Percentiles rank a stretch among this genome's conserved stretches.
Evolutionary conservation across 2,113 vertebrate genomes (phyloP).

Genomic region (Ammospiza nelsoni): DNA sequence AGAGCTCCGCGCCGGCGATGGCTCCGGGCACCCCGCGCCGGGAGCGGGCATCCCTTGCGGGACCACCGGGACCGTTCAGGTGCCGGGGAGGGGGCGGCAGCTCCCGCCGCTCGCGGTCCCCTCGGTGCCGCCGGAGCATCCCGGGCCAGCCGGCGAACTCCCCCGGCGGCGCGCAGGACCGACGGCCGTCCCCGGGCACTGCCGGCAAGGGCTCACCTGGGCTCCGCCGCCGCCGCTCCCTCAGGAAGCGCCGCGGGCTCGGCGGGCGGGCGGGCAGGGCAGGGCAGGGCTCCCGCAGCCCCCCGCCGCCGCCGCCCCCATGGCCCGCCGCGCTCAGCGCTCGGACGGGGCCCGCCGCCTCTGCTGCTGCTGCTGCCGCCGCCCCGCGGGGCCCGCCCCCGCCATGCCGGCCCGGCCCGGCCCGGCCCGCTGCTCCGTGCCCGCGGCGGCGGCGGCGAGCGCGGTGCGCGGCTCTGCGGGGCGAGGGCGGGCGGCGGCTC

Average conservation of each 20-base stretch:
- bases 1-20: neutral
- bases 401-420: too few species aligned
- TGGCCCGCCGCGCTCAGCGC: too few species aligned
- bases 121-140: neutral
- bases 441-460: too few species aligned
- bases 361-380: too few species aligned
- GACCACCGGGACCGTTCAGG: neutral
- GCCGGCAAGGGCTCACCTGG: conserved; percentile 1
- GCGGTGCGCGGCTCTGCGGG: too few species aligned
- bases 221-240: neutral
- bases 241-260: neutral
- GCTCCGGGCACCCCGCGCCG: neutral
- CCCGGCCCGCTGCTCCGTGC: too few species aligned
- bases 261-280: neutral
- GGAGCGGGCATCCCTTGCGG: neutral
- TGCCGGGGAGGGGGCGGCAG: neutral
- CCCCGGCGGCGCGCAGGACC: neutral
- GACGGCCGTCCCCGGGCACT: neutral
- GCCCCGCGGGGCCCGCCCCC: too few species aligned
- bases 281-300: neutral
- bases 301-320: too few species aligned
- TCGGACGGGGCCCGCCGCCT: too few species aligned
- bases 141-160: neutral
- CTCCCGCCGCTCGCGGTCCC: neutral
- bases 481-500: too few species aligned